phyloP scores from a whole-genome alignment of 1,140 invertebrate genomes.

The Heliconius melpomene region DNA sequence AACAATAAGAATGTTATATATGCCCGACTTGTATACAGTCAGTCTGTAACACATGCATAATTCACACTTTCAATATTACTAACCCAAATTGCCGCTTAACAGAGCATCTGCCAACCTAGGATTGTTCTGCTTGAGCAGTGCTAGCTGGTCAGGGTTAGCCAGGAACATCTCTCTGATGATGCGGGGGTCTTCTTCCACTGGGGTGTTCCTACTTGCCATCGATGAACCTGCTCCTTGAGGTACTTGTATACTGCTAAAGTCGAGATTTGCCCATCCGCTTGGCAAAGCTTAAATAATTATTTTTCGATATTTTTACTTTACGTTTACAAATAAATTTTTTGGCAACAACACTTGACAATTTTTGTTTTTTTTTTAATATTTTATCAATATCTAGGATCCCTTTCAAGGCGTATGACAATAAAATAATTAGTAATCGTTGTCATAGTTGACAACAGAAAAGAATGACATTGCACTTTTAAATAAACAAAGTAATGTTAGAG shows the following conservation, averaged over 20 bases:
- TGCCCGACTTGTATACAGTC: not conserved
- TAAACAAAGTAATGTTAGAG: slow-evolving; percentile 31
- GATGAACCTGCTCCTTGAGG: slow-evolving; percentile 80
- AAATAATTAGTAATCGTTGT: slow-evolving; percentile 38
- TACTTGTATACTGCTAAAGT: slow-evolving; percentile 93
- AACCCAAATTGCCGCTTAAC: slow-evolving; percentile 90
- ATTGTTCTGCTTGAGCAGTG: slow-evolving; percentile 96
- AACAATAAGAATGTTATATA: slow-evolving; percentile 4
- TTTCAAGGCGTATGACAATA: slow-evolving; percentile 27
- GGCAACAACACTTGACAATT: slow-evolving; percentile 43
- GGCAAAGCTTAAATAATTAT: slow-evolving; percentile 59
- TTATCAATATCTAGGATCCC: slow-evolving; percentile 20
- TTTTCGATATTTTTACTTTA: slow-evolving; percentile 39
- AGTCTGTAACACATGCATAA: slow-evolving; percentile 10
- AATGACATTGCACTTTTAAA: slow-evolving; percentile 69
- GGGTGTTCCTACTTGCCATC: slow-evolving; percentile 74
- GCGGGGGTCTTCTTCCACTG: slow-evolving; percentile 92
- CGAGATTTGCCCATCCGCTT: slow-evolving; percentile 80
- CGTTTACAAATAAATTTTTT: slow-evolving; percentile 37
- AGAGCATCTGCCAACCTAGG: slow-evolving; percentile 94
- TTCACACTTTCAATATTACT: slow-evolving; percentile 29
- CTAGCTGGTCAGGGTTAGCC: slow-evolving; percentile 95
- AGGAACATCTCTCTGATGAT: slow-evolving; percentile 94
- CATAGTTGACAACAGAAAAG: slow-evolving; percentile 54
- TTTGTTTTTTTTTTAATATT: slow-evolving; percentile 34